These are phyloP conservation scores for Unio delphinus DNA, from an alignment of 2,888 invertebrate genomes.

Conservation along the genomic window DNA sequence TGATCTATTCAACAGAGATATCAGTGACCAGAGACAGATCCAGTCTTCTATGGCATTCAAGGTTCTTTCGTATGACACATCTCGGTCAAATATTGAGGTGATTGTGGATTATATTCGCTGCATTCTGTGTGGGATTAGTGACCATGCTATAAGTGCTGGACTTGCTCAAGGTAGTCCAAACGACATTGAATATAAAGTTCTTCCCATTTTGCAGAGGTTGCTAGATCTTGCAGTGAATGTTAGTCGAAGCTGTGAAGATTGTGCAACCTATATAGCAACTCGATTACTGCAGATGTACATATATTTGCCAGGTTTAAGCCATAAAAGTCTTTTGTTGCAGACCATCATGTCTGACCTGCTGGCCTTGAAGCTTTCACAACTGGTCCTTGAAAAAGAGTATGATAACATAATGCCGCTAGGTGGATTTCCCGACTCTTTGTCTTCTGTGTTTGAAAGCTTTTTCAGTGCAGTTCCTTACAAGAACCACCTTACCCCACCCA, in stretches of 20 bases:
- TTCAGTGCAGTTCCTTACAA: conserved; percentile 33
- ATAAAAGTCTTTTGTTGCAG: conserved; percentile 41
- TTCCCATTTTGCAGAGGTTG: conserved; percentile 36
- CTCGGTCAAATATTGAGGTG: conserved; percentile 24
- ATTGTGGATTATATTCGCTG: conserved; percentile 32
- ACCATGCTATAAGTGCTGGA: conserved; percentile 9
- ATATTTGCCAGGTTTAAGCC: conserved; percentile 34
- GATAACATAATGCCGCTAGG: conserved; percentile 25
- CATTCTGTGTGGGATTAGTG: conserved; percentile 7
- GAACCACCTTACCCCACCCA: conserved; percentile 40
- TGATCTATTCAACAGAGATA: conserved; percentile 27
- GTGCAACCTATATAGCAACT: conserved; percentile 33
- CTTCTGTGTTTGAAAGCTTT: conserved; percentile 36
- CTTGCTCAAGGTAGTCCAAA: background rate
- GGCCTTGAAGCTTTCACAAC: conserved; percentile 35
- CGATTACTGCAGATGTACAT: conserved; percentile 41
- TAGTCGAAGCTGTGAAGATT: conserved; percentile 39
- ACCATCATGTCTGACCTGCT: conserved; percentile 41
- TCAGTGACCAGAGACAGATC: conserved; percentile 30
- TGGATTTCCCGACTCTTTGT: conserved; percentile 39
- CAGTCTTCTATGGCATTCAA: conserved; percentile 32
- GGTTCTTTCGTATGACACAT: conserved; percentile 31
- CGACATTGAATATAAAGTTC: conserved; percentile 4
- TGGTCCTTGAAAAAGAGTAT: conserved; percentile 40
- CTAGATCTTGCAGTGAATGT: conserved; percentile 37